A percentile compares a stretch with the other conserved stretches of the same genome.
Conservation (phyloP, 2,797 vertebrate species). For the Smutsia temminckii region DNA sequence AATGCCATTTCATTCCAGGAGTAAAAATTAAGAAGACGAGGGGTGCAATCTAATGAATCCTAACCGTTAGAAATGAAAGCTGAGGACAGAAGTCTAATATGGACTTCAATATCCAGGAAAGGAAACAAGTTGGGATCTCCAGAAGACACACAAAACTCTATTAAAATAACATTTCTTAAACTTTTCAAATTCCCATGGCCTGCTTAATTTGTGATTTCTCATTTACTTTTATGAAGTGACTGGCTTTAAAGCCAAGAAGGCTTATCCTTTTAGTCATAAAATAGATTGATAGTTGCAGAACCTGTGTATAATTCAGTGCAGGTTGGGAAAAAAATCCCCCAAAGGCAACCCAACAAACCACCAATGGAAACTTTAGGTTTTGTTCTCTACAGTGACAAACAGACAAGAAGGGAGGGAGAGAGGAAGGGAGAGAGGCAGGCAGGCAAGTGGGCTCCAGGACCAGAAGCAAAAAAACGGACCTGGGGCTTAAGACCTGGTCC, state of each 20-base stretch:
- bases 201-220: neutral
- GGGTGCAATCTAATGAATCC: neutral
- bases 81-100: neutral
- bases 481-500: neutral
- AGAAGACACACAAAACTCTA: neutral
- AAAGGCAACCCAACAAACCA: neutral
- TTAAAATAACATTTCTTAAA: neutral
- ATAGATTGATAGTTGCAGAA: neutral
- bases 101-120: neutral
- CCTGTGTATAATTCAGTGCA: neutral
- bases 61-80: neutral
- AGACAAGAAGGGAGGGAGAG: neutral
- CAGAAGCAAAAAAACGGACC: neutral
- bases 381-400: neutral
- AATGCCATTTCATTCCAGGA: neutral
- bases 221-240: neutral
- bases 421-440: fast-evolving
- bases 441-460: neutral
- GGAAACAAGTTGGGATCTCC: neutral
- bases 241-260: neutral
- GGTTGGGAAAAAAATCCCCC: neutral
- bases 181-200: neutral
- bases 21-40: neutral
- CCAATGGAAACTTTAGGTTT: neutral
- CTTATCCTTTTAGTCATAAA: neutral